Evolutionary conservation across 2,888 invertebrate species (phyloP), one percentile per base, ranked within the genome.

Genomic region (Nomada goodeniana): DNA sequence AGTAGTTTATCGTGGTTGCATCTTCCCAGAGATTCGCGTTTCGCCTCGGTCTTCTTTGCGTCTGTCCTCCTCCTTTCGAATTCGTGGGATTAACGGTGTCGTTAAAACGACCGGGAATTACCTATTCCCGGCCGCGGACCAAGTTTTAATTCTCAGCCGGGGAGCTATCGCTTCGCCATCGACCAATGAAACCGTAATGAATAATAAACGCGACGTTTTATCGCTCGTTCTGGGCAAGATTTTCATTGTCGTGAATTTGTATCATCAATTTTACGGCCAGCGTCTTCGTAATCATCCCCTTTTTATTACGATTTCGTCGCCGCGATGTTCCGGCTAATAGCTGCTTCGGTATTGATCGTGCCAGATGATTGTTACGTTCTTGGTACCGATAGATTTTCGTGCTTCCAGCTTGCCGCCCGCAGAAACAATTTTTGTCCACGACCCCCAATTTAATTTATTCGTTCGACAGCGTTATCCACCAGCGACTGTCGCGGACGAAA

Each of bases 61-160:
- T 57, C 53, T 15, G 36, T 47, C 29, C 67, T n/a, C 50, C n/a
- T 13, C 42, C n/a, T 23, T 15, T 23, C 5, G 55, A 20, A 23
- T 57, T 57, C 10, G 1, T 36, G 29, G 76, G 76, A 79, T 76
- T 76, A 79, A 79, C 76, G 61, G 52, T 61, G 67, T 60, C 78
- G 59, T 79, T 79, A 70, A 70, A 77, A 55, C 59, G n/a, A 65
- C 44, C 42, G 3, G 50, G 55, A 57, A 78, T 67, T 55, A 42
- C 59, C 78, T 60, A 60, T 61, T 75, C 65, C 67, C 47, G 20
- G 29, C 60, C 23, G 29, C 18, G 52, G 44, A n/a, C 23, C 26
- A 75, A 74, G 47, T 75, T 75, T 67, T 74, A 73, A 77, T 74
- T 74, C 59, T 29, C 18, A n/a, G 29, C 13, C 11, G 59, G 23